A percentile compares a stretch with the other conserved stretches of the same genome.
phyloP scores from a whole-genome alignment of 2,113 vertebrate genomes.

The Lophochroa leadbeateri region DNA sequence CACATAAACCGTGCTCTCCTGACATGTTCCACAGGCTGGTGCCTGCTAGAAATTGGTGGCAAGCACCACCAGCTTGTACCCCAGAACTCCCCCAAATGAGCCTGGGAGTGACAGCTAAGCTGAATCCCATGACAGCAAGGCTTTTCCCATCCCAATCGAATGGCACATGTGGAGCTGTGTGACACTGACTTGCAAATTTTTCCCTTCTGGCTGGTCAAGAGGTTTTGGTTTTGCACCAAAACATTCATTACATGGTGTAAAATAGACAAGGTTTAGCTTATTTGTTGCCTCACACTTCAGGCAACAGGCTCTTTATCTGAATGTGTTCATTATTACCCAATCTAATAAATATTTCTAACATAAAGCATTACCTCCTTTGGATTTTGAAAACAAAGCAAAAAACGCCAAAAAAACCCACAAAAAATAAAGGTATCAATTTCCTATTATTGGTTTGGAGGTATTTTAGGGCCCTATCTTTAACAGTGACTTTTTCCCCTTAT shows the following conservation, averaged over 20 bases:
- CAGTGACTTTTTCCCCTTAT: not conserved
- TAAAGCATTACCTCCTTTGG: conserved; percentile 4
- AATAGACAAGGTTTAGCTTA: conserved; percentile 1
- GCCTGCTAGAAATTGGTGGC: fast-evolving
- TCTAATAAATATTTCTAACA: conserved; percentile 44
- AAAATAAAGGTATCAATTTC: conserved; percentile 19
- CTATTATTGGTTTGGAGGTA: conserved; percentile 37
- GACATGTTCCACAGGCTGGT: not conserved
- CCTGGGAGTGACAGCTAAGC: not conserved
- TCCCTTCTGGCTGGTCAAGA: not conserved
- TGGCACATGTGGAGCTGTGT: fast-evolving
- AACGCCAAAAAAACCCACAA: not conserved
- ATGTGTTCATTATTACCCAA: not conserved
- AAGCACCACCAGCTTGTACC: not conserved
- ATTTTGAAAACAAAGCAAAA: conserved; percentile 33
- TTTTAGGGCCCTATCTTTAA: conserved; percentile 34
- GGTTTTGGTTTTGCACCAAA: not conserved
- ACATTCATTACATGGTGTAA: not conserved
- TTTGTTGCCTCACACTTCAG: not conserved
- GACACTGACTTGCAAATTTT: not conserved
- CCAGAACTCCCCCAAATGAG: not conserved
- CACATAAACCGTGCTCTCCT: not conserved
- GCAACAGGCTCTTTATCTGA: not conserved
- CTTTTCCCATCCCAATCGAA: not conserved
- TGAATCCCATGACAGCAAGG: not conserved